A percentile compares a stretch with the other conserved stretches of the same genome.
Conservation (phyloP, 2,797 vertebrate species). For the Typhlichthys subterraneus region DNA sequence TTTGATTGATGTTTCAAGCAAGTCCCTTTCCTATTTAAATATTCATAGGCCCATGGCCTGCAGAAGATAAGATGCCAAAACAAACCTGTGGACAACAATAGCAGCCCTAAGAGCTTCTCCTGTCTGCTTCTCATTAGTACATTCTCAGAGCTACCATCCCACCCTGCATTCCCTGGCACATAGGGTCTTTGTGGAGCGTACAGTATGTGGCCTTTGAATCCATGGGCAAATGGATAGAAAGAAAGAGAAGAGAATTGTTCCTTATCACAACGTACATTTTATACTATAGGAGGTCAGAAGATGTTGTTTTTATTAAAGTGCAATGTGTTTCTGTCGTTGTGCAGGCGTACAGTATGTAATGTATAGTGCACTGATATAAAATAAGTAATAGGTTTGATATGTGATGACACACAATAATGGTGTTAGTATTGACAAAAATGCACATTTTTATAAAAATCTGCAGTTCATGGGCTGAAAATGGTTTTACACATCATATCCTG, state of each 20-base stretch:
- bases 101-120: conserved; percentile 54
- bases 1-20: conserved; percentile 80
- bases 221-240: conserved; percentile 31
- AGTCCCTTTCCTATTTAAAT: conserved; percentile 76
- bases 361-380: no score
- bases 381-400: no score
- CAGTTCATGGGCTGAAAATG: no score
- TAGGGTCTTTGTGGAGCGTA: conserved; percentile 29
- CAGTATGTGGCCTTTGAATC: conserved; percentile 37
- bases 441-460: no score
- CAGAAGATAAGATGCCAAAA: conserved; percentile 67
- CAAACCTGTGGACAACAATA: conserved; percentile 71
- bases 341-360: background rate
- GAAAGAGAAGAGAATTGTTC: conserved; percentile 41
- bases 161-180: conserved; percentile 45
- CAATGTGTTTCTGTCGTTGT: conserved; percentile 14
- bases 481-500: no score
- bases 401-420: no score
- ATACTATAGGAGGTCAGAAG: conserved; percentile 21
- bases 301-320: background rate
- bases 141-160: conserved; percentile 53
- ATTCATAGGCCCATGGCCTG: conserved; percentile 75
- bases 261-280: conserved; percentile 36
- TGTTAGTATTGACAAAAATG: no score
- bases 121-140: conserved; percentile 76